Conservation (phyloP, 1,140 invertebrate species). For the Pseudomyrmex concolor region DNA sequence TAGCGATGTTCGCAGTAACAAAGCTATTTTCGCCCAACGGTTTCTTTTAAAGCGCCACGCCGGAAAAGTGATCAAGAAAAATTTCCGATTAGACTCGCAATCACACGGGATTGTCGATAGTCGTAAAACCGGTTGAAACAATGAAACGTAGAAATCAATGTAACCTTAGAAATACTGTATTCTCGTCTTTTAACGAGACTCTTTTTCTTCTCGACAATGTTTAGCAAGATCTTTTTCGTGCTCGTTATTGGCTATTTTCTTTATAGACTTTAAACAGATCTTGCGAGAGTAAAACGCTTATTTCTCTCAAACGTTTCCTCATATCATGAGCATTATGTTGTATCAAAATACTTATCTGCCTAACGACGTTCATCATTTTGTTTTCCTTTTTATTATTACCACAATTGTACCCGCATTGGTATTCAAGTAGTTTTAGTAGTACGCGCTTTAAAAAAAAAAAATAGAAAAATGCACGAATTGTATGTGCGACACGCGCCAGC, state of each 20-base stretch:
- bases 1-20: slow-evolving; percentile 33
- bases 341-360: no score
- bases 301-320: background rate
- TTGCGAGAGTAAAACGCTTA: background rate
- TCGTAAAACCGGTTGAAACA: background rate
- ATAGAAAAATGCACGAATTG: background rate
- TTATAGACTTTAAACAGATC: background rate
- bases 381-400: background rate
- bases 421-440: background rate
- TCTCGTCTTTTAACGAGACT: background rate
- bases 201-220: background rate
- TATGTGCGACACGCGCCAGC: background rate
- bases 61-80: slow-evolving; percentile 26
- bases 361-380: no score
- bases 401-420: background rate
- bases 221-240: slow-evolving; percentile 13
- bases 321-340: background rate
- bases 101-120: slow-evolving; percentile 25
- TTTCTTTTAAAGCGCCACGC: slow-evolving; percentile 13
- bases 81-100: slow-evolving; percentile 32
- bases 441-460: background rate
- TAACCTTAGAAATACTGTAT: background rate
- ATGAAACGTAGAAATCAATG: slow-evolving; percentile 31
- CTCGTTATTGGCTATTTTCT: slow-evolving; percentile 9
- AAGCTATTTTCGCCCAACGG: slow-evolving; percentile 1